A percentile compares a stretch with the other conserved stretches of the same genome.
These are phyloP conservation scores for Centroberyx gerrardi DNA, from an alignment of 2,797 vertebrate species.

Conservation along the genomic window DNA sequence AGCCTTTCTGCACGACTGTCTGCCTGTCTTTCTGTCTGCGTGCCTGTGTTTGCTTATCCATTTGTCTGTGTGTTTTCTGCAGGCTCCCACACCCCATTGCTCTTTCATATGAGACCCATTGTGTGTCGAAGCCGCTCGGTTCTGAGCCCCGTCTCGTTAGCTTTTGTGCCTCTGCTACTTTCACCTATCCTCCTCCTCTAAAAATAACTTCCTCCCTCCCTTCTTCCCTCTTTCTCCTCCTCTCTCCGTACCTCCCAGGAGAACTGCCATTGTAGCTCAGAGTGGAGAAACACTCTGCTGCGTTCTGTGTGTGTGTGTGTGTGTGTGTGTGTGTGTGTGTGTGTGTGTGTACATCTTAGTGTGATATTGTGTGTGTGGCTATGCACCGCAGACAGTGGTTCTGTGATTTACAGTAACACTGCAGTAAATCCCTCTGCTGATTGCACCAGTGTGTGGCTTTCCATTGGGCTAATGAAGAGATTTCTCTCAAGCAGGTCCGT, in stretches of 20 bases:
- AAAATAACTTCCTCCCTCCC: slow-evolving; percentile 65
- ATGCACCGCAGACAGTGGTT: neutral
- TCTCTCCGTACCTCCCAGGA: slow-evolving; percentile 52
- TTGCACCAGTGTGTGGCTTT: slow-evolving; percentile 39
- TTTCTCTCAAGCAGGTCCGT: slow-evolving; percentile 57
- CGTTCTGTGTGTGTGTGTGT: neutral
- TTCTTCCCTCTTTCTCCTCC: slow-evolving; percentile 35
- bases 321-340: slow-evolving; percentile 8
- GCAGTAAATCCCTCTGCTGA: slow-evolving; percentile 58
- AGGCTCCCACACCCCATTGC: slow-evolving; percentile 7
- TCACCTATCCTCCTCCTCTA: slow-evolving; percentile 64
- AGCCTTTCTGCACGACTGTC: neutral
- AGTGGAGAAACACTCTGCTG: slow-evolving; percentile 4
- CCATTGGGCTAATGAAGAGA: slow-evolving; percentile 76
- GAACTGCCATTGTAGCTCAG: slow-evolving; percentile 46
- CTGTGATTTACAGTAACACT: slow-evolving; percentile 62
- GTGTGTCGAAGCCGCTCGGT: slow-evolving; percentile 3
- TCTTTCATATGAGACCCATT: neutral
- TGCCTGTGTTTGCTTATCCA: neutral
- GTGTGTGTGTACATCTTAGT: slow-evolving; percentile 7
- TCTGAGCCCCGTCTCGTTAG: slow-evolving; percentile 59
- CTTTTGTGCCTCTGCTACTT: slow-evolving; percentile 45
- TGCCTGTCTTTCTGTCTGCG: neutral
- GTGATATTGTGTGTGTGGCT: neutral
- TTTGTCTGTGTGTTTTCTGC: neutral